Percentiles rank a stretch among this genome's conserved stretches.
phyloP scores from a whole-genome alignment of 2,888 invertebrate species.

The Drosophila fulvimacula region DNA sequence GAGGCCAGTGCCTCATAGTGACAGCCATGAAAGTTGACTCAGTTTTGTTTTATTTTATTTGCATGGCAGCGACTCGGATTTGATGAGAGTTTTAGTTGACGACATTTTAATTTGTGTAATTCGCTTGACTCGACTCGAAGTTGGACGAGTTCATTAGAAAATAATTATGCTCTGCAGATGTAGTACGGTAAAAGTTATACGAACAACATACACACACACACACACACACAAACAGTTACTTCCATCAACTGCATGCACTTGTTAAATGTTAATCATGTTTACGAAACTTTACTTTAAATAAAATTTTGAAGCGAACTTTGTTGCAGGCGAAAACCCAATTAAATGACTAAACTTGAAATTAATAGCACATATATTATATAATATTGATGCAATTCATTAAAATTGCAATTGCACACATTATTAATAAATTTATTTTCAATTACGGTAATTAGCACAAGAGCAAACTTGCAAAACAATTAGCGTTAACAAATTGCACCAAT shows the following conservation, averaged over 20 bases:
- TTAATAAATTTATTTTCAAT: conserved; percentile 47
- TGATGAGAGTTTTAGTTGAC: conserved; percentile 40
- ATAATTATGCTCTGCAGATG: conserved; percentile 49
- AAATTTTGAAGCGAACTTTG: conserved; percentile 28
- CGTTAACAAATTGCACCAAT: conserved; percentile 66
- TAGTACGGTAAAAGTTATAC: conserved; percentile 38
- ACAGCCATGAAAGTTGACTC: conserved; percentile 39
- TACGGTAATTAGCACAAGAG: conserved; percentile 35
- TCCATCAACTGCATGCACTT: conserved; percentile 34
- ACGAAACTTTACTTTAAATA: conserved; percentile 12
- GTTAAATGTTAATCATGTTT: conserved; percentile 44
- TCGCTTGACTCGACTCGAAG: conserved; percentile 44
- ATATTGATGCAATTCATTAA: conserved; percentile 32
- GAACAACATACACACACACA: conserved; percentile 14
- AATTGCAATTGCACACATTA: conserved; percentile 37
- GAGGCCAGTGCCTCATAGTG: conserved; percentile 29
- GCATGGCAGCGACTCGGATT: conserved; percentile 24
- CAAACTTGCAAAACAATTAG: conserved; percentile 68
- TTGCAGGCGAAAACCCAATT: conserved; percentile 29
- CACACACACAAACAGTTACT: conserved; percentile 15
- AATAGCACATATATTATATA: conserved; percentile 10
- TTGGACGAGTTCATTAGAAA: conserved; percentile 56
- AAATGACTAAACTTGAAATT: conserved; percentile 28
- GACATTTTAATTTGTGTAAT: conserved; percentile 61
- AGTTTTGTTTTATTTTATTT: conserved; percentile 38